Evolutionary conservation across 2,113 vertebrate species (phyloP).

Genomic region (Actenoides hombroni): DNA sequence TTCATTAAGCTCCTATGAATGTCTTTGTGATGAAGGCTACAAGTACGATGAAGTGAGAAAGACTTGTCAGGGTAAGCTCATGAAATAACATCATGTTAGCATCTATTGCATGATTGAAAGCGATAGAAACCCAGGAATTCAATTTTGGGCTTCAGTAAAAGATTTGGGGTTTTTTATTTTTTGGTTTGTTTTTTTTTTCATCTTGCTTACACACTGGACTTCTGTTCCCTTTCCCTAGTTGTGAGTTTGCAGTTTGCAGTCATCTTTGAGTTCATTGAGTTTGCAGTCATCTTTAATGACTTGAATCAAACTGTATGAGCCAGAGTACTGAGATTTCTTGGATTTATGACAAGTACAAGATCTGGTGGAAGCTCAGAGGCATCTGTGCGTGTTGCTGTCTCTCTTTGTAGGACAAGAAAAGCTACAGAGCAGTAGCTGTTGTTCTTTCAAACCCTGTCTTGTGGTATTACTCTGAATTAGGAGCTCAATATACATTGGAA

Average conservation of each 20-base stretch:
- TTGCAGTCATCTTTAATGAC: neutral
- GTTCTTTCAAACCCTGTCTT: slow-evolving; percentile 23
- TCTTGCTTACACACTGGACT: neutral
- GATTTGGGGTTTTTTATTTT: neutral
- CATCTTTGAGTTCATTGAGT: neutral
- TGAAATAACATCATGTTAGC: neutral
- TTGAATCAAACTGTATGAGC: neutral
- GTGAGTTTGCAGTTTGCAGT: neutral
- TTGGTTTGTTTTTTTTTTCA: neutral
- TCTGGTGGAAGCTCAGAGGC: neutral
- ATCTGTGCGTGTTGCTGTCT: neutral
- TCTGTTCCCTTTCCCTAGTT: neutral
- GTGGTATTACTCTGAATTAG: neutral
- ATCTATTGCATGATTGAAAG: neutral
- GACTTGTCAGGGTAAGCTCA: slow-evolving; percentile 82
- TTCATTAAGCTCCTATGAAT: slow-evolving; percentile 81
- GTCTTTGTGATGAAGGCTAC: slow-evolving; percentile 86
- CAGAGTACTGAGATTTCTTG: neutral
- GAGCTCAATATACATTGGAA: neutral
- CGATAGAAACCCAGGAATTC: neutral
- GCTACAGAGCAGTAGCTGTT: slow-evolving; percentile 16
- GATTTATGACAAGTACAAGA: neutral
- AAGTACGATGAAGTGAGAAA: slow-evolving; percentile 80
- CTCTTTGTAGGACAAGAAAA: neutral
- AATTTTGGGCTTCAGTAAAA: neutral